phyloP scores from a whole-genome alignment of 2,888 invertebrate species.

The Lasius fuliginosus region DNA sequence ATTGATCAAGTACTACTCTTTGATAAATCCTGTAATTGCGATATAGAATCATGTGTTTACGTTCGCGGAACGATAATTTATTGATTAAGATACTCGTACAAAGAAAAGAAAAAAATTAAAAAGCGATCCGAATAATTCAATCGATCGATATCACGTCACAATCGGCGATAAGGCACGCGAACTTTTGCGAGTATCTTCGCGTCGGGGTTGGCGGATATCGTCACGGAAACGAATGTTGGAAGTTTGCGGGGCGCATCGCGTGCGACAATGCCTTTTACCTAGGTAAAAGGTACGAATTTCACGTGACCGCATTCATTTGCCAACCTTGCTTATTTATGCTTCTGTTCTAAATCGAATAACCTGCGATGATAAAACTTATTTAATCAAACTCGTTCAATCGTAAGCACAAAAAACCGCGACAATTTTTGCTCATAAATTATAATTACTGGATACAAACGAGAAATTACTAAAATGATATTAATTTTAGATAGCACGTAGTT shows the following conservation, averaged over 20 bases:
- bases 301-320: conserved; percentile 54
- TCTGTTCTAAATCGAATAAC: conserved; percentile 1
- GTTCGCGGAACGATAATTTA: not conserved
- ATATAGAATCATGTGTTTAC: not conserved
- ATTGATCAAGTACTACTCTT: not conserved
- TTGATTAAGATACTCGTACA: not conserved
- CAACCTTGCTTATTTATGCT: conserved; percentile 16
- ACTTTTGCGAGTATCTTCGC: conserved; percentile 37
- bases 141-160: conserved; percentile 14
- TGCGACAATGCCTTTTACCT: conserved; percentile 64
- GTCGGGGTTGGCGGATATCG: conserved; percentile 22
- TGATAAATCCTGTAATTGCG: not conserved
- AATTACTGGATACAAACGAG: not conserved
- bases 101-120: not conserved
- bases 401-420: not conserved
- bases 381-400: conserved; percentile 3
- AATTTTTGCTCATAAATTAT: not conserved
- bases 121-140: conserved; percentile 39
- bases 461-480: not conserved
- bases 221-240: conserved; percentile 51
- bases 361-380: not conserved
- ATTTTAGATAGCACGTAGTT: not conserved
- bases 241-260: conserved; percentile 57
- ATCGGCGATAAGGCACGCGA: conserved; percentile 37
- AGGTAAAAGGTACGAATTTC: conserved; percentile 63